These are phyloP conservation scores for Toxotes lorentzi DNA, from an alignment of 2,797 vertebrate genomes.

Conservation along the genomic window DNA sequence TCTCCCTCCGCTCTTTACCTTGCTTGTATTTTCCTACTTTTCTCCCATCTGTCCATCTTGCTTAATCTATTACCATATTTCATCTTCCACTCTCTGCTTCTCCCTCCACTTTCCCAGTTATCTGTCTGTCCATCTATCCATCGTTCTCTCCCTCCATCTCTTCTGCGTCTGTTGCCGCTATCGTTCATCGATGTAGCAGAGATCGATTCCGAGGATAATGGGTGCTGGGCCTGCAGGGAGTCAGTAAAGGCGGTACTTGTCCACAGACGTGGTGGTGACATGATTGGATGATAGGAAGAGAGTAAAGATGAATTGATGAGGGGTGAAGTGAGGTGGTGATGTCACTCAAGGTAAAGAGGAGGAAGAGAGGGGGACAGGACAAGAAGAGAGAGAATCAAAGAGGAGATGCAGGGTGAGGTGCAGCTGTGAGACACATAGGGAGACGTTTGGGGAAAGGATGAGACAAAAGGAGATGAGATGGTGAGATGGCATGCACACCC, in stretches of 20 bases:
- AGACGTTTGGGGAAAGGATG: slow-evolving; percentile 36
- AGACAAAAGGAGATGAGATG: slow-evolving; percentile 20
- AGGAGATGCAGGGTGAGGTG: slow-evolving; percentile 39
- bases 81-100: slow-evolving; percentile 2
- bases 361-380: slow-evolving; percentile 17
- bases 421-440: slow-evolving; percentile 39
- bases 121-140: slow-evolving; percentile 21
- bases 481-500: not conserved
- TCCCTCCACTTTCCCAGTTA: slow-evolving; percentile 34
- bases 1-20: slow-evolving; percentile 26
- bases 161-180: slow-evolving; percentile 24
- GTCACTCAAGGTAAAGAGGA: slow-evolving; percentile 38
- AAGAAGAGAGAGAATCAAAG: slow-evolving; percentile 37
- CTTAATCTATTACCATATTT: slow-evolving; percentile 64
- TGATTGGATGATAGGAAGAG: slow-evolving; percentile 31
- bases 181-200: slow-evolving; percentile 65
- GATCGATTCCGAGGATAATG: slow-evolving; percentile 73
- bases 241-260: slow-evolving; percentile 12
- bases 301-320: slow-evolving; percentile 42
- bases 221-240: slow-evolving; percentile 37
- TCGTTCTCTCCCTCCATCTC: slow-evolving; percentile 38
- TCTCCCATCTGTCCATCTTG: slow-evolving; percentile 15
- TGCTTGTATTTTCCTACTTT: slow-evolving; percentile 31
- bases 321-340: slow-evolving; percentile 23
- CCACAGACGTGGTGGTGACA: slow-evolving; percentile 36